phyloP scores from a whole-genome alignment of 2,888 invertebrate genomes.

The Plagiodera versicolora region DNA sequence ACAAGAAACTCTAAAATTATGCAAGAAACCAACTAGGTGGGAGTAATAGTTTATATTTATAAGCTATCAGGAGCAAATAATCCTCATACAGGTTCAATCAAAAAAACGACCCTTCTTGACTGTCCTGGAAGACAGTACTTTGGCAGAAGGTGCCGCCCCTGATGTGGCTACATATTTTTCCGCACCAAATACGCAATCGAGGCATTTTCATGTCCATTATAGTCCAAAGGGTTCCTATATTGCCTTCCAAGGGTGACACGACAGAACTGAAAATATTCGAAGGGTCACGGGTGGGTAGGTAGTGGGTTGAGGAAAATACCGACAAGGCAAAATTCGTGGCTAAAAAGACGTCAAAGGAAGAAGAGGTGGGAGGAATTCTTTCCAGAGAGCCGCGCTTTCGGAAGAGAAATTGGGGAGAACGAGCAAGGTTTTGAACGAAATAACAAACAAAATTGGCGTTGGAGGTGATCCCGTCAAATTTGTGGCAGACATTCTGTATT shows the following conservation, averaged over 20 bases:
- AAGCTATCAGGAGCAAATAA: too few relatives aligned
- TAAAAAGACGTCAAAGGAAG: conserved; percentile 28
- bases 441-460: neutral
- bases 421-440: neutral
- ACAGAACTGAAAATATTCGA: conserved; percentile 14
- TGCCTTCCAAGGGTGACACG: conserved; percentile 31
- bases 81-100: too few relatives aligned
- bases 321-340: neutral
- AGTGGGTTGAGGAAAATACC: conserved; percentile 21
- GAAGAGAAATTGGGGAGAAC: too few relatives aligned
- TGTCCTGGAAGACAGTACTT: too few relatives aligned
- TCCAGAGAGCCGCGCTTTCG: too few relatives aligned
- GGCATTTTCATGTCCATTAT: conserved; percentile 47
- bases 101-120: too few relatives aligned
- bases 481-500: neutral
- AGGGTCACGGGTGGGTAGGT: conserved; percentile 2
- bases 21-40: too few relatives aligned
- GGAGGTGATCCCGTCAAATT: neutral
- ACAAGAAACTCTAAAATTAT: too few relatives aligned
- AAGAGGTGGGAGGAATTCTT: conserved; percentile 18
- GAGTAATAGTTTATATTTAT: too few relatives aligned
- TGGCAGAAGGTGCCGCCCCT: conserved; percentile 18
- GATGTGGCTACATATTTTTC: conserved; percentile 40
- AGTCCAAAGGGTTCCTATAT: conserved; percentile 45
- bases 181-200: conserved; percentile 46